Evolutionary conservation across 2,797 vertebrate species (phyloP).

Genomic region (Hozukius guyotensis): DNA sequence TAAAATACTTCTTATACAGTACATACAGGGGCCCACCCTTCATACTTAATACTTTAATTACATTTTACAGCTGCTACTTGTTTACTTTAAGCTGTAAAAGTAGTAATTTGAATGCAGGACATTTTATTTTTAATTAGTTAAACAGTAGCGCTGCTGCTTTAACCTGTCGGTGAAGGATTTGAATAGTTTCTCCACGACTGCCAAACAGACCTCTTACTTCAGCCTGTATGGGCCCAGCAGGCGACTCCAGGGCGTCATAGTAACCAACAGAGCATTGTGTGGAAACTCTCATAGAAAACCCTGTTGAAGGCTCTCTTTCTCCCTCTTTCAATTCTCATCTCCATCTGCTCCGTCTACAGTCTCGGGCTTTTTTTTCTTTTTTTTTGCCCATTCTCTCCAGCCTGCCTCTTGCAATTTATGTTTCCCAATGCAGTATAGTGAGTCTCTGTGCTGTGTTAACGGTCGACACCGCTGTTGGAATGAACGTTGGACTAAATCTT

Average conservation of each 20-base stretch:
- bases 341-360: conserved; percentile 47
- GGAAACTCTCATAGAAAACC: conserved; percentile 76
- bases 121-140: neutral
- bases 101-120: neutral
- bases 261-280: conserved; percentile 78
- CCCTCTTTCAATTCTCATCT: conserved; percentile 55
- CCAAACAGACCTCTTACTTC: conserved; percentile 69
- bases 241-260: conserved; percentile 82
- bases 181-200: conserved; percentile 13
- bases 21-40: neutral
- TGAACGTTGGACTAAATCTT: conserved; percentile 12
- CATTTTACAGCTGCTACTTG: neutral
- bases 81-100: neutral
- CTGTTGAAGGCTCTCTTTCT: conserved; percentile 71
- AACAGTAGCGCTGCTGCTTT: neutral
- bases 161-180: neutral
- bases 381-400: conserved; percentile 1
- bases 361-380: neutral
- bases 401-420: conserved; percentile 12
- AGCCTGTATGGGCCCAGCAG: conserved; percentile 80
- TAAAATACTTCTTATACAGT: neutral
- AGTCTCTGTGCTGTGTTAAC: neutral
- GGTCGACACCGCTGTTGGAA: conserved; percentile 21
- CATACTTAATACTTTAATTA: too few species aligned
- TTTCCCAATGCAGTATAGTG: conserved; percentile 9